Base-by-base conservation (phyloP, 2,797 vertebrate species). In the Leptoclinus maculatus region DNA sequence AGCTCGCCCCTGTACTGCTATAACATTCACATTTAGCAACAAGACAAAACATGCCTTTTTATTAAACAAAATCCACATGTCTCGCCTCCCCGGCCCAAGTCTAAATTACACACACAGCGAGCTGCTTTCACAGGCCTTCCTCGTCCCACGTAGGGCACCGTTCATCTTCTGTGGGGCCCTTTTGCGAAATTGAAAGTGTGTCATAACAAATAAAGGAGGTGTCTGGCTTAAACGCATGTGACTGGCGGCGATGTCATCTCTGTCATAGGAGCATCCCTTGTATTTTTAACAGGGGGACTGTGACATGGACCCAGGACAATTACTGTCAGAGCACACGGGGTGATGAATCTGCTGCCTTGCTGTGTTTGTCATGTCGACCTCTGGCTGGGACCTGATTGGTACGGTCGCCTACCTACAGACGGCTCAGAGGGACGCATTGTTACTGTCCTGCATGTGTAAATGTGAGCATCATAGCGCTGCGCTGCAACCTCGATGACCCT, bases 151-250 rank as follows among this genome's bases (percentile, higher is more conserved):
- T n/a, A 65, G 80, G 62, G 60, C 78, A 66, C 83, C 43, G 71
- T 75, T 92, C 86, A 87, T 90, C 83, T 88, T 85, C 64, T 1
- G 13, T 11, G 70, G 83, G 80, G 78, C 72, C 85, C 75, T 81
- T 74, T 87, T 82, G 82, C 82, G 78, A 93, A 95, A 94, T 91
- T 92, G 89, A 93, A 94, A 94, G 88, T 88, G 88, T 92, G 91
- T 92, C 91, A 93, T 89, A 91, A 91, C 91, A 90, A 90, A 93
- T 92, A 60, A 84, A 80, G 80, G 88, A 83, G 84, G 86, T 84
- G 91, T 91, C 90, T 43, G 83, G 80, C 80, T 92, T 92, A 93
- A 93, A 93, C 54, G 82, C 75, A 90, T 88, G 83, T 83, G 91
- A 91, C 91, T 89, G 86, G 54, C 80, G 74, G 80, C 84, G 39